phyloP scores from a whole-genome alignment of 2,888 invertebrate genomes.

The Spatulosminthurus flaviceps region DNA sequence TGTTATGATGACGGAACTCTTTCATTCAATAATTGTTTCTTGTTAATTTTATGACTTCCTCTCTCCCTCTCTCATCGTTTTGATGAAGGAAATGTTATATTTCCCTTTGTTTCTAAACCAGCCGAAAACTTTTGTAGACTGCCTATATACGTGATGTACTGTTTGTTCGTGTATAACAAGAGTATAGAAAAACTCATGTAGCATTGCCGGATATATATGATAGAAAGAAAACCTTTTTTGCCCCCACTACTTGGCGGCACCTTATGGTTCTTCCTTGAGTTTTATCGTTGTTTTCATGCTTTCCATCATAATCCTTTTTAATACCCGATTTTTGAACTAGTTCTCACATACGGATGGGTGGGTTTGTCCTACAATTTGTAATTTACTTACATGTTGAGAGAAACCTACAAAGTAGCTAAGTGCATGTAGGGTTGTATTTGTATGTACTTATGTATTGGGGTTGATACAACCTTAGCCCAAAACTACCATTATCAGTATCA shows the following conservation, averaged over 20 bases:
- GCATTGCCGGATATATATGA: too few relatives aligned
- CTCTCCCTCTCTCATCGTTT: slow-evolving; percentile 44
- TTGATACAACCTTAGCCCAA: too few relatives aligned
- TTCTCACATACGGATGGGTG: not conserved
- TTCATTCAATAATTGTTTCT: slow-evolving; percentile 45
- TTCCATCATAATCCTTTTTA: not conserved
- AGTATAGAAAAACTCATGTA: too few relatives aligned
- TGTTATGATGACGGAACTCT: slow-evolving; percentile 38
- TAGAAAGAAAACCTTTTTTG: not conserved
- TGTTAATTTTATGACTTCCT: slow-evolving; percentile 50
- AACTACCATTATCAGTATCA: too few relatives aligned
- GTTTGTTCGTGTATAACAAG: too few relatives aligned
- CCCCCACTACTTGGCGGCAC: slow-evolving; percentile 26
- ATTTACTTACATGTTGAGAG: too few relatives aligned
- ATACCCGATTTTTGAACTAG: not conserved
- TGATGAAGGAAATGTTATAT: slow-evolving; percentile 33
- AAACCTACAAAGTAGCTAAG: too few relatives aligned
- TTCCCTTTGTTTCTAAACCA: not conserved
- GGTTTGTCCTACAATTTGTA: too few relatives aligned
- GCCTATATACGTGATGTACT: not conserved
- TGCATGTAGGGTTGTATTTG: too few relatives aligned
- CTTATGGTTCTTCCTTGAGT: slow-evolving; percentile 23
- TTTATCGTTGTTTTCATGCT: slow-evolving; percentile 23
- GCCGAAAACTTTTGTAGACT: too few relatives aligned
- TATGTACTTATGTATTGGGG: too few relatives aligned